These are phyloP conservation scores for Actenoides lindsayi DNA, from an alignment of 2,113 vertebrate genomes.

Conservation along the genomic window DNA sequence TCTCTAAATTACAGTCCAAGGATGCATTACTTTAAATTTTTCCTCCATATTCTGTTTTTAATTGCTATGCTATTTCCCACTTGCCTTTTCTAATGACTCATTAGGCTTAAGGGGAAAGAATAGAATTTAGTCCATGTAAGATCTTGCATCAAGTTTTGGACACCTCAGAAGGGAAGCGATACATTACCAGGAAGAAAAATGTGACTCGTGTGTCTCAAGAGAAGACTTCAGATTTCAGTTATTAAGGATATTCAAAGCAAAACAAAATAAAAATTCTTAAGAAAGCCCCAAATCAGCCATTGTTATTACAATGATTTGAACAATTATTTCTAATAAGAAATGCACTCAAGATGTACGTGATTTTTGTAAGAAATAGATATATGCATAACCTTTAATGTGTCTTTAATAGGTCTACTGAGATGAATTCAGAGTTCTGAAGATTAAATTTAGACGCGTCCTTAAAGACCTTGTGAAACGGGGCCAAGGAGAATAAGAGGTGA, in stretches of 20 bases:
- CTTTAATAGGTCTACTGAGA: not conserved
- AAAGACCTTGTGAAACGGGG: not conserved
- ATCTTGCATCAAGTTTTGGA: conserved; percentile 5
- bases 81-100: conserved; percentile 53
- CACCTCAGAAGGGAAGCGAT: not conserved
- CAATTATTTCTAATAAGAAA: not conserved
- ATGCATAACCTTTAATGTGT: not conserved
- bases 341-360: fast-evolving
- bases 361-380: not conserved
- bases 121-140: conserved; percentile 18
- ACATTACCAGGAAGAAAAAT: not conserved
- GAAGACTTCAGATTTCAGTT: not conserved
- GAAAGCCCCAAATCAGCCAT: not conserved
- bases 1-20: conserved; percentile 68
- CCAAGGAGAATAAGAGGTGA: not conserved
- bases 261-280: not conserved
- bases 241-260: not conserved
- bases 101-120: conserved; percentile 64
- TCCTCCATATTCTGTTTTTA: conserved; percentile 46
- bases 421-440: not conserved
- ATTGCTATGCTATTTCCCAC: conserved; percentile 61
- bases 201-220: not conserved
- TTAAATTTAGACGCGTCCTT: not conserved
- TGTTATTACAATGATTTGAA: not conserved
- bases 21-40: conserved; percentile 67